Conservation (phyloP, 2,797 vertebrate genomes). For the Danio jaintianensis region DNA sequence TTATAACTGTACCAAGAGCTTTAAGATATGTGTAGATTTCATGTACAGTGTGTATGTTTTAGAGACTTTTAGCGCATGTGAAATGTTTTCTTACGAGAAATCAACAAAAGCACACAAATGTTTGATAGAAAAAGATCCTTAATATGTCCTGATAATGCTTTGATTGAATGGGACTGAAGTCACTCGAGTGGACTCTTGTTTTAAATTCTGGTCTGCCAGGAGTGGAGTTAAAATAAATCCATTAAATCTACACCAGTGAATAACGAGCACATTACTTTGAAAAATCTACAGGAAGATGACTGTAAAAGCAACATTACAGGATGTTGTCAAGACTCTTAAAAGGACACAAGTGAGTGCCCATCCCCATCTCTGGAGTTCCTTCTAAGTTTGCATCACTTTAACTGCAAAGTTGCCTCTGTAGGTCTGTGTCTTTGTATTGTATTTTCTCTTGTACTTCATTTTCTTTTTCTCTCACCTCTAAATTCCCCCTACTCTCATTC, state of each 20-base stretch:
- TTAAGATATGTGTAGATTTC: conserved; percentile 80
- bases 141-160: not conserved
- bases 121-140: conserved; percentile 23
- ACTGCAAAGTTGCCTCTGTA: conserved; percentile 14
- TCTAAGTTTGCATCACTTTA: conserved; percentile 3
- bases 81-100: conserved; percentile 74
- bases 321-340: conserved; percentile 22
- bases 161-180: not conserved
- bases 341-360: not conserved
- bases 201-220: not conserved
- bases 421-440: not conserved
- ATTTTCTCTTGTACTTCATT: conserved; percentile 34
- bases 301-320: conserved; percentile 16
- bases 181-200: not conserved
- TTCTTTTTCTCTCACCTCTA: not conserved
- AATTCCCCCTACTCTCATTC: conserved; percentile 42
- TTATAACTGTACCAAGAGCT: conserved; percentile 78
- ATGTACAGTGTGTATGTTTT: conserved; percentile 80
- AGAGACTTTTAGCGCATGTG: conserved; percentile 81
- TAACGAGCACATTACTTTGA: not conserved
- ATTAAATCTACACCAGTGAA: not conserved
- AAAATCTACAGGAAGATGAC: conserved; percentile 27
- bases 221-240: conserved; percentile 17
- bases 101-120: conserved; percentile 74
- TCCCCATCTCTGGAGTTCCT: conserved; percentile 16